Base-by-base conservation (phyloP, 2,888 invertebrate species). In the Congeria kusceri region DNA sequence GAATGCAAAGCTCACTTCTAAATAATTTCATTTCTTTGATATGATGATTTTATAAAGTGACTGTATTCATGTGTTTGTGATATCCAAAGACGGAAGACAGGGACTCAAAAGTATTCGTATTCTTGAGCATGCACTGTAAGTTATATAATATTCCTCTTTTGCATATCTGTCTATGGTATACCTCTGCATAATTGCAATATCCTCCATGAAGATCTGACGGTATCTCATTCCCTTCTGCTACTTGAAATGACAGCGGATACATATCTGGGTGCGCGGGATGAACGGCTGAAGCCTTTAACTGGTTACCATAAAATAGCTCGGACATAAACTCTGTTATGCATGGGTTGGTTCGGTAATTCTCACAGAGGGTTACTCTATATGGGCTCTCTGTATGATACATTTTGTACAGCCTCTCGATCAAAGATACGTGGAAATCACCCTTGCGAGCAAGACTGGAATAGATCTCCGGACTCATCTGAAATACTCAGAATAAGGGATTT, bases 111-210 rank as follows among this genome's bases (percentile, higher is more conserved):
- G 9, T 39, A 39, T 39, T 39, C 1, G 39, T 39, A 39, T 39
- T 39, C 11, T 13, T 15, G 39, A 1, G 1, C 13, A 39, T 39
- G 11, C 39, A 7, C 15, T 39, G 9, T 39, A 39, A 39, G 39
- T n/a, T n/a, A n/a, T n/a, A n/a, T n/a, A n/a, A n/a, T n/a, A n/a
- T n/a, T n/a, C 3, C 9, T 15, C 39, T 5, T 39, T 39, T 13
- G 13, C 3, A 39, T 11, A 13, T 39, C 39, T 39, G 3, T 9
- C 3, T 7, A 13, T 39, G 39, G 9, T 5, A 15, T 53, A 25
- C 53, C 53, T 53, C 53, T 53, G 53, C 53, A 23, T 53, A 23
- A 25, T 53, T 53, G 53, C 53, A 53, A 53, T 4, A 53, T 2
- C 53, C 53, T 53, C 25, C 53, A n/a, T 53, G 20, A 20, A 53